Conservation (phyloP, 2,888 invertebrate species). For the Proisotoma minuta region DNA sequence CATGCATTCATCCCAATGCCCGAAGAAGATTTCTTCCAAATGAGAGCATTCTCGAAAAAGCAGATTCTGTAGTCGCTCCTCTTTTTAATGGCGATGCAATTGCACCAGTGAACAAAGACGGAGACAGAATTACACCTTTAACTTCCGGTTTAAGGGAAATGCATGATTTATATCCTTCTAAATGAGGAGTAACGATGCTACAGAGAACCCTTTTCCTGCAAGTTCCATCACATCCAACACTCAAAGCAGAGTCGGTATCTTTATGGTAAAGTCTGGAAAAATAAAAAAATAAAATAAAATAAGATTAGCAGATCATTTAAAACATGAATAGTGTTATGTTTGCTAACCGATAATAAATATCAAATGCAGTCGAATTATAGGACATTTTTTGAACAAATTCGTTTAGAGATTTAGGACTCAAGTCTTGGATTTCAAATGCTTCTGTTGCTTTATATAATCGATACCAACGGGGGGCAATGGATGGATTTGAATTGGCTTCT, state of each 20-base stretch:
- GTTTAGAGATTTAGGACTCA: conserved; percentile 62
- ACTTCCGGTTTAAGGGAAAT: conserved; percentile 46
- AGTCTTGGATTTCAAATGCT: conserved; percentile 60
- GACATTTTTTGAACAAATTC: conserved; percentile 60
- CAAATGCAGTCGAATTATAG: conserved; percentile 54
- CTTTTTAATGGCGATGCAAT: conserved; percentile 21
- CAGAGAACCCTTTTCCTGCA: conserved; percentile 59
- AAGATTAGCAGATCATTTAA: too few species aligned
- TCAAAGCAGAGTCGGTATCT: conserved; percentile 55
- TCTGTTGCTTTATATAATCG: conserved; percentile 66
- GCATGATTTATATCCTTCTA: conserved; percentile 54
- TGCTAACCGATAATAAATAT: conserved; percentile 51
- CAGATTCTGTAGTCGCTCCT: conserved; percentile 21
- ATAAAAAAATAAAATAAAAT: not conserved
- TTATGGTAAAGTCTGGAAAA: conserved; percentile 56
- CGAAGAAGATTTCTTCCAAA: conserved; percentile 28
- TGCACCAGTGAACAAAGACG: conserved; percentile 36
- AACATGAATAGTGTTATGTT: not conserved
- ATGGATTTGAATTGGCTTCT: conserved; percentile 62
- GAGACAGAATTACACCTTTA: conserved; percentile 37
- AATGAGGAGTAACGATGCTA: conserved; percentile 57
- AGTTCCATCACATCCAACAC: conserved; percentile 52
- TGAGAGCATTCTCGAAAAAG: conserved; percentile 27
- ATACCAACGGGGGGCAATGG: conserved; percentile 66
- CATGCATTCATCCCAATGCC: conserved; percentile 20